Base-by-base conservation (phyloP, 1,140 invertebrate species). In the Drosophila repletoides region DNA sequence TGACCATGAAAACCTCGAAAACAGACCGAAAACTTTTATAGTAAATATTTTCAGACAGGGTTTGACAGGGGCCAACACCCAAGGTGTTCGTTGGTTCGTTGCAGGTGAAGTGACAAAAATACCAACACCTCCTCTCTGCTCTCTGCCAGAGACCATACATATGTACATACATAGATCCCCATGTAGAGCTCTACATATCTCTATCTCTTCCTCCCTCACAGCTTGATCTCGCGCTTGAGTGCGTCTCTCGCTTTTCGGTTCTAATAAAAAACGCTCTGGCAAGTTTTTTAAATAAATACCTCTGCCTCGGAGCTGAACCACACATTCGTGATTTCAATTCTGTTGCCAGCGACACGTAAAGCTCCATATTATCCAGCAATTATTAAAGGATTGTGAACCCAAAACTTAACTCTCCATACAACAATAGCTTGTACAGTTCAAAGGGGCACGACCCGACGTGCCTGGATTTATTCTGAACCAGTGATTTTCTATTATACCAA, bases 101-200 rank as follows among this genome's bases (percentile, higher is more conserved):
- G 72, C 81, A 86, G 81, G 52, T 79, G 48, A 76, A 86, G 80
- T 86, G 80, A 86, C 80, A 86, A 86, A 86, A 58, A 61, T 65
- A 70, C 70, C 80, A 74, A 65, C 36, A 19, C 17, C 38, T 19
- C n/a, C 5, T 10, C 2, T 3, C 19, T 52, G 33, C 12, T 73
- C 73, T 65, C 67, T 53, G 31, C 58, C 43, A 64, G 61, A 64
- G 55, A 58, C 58, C 72, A 66, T 38, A 29, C 24, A 51, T 28
- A 65, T 48, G 36, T 46, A 24, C 31, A 58, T 36, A 59, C 48
- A 19, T 33, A 28, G 14, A 15, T 19, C 49, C 22, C 24, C n/a
- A n/a, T n/a, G n/a, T n/a, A n/a, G n/a, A n/a, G n/a, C n/a, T 34
- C 41, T n/a, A 31, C 29, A 49, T 41, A 4, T 5, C 22, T 19